These are phyloP conservation scores for Caradrina clavipalpis DNA, from an alignment of 2,888 invertebrate genomes.

Conservation along the genomic window DNA sequence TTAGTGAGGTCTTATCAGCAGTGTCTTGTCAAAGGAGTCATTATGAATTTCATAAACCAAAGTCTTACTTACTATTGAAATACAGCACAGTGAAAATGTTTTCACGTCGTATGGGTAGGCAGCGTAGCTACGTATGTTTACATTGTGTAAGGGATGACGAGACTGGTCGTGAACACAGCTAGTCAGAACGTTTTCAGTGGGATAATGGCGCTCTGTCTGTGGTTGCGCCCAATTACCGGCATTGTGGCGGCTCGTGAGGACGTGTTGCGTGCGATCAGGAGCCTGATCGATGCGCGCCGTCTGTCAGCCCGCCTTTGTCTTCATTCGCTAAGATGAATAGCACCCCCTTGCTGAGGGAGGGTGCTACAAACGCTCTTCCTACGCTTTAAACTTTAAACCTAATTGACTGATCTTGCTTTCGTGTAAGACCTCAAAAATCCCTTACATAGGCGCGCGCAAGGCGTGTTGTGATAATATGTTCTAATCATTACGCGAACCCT, in stretches of 20 bases:
- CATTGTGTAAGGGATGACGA: constrained; percentile 11
- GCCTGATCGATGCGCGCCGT: constrained; percentile 42
- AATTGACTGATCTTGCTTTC: not conserved
- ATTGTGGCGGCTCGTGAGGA: constrained; percentile 49
- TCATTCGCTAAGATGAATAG: constrained; percentile 4
- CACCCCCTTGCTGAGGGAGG: not conserved
- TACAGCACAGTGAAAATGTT: not conserved
- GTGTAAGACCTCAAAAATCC: not conserved
- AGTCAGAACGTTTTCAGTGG: constrained; percentile 33
- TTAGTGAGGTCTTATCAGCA: not conserved
- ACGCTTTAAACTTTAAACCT: not conserved
- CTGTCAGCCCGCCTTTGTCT: constrained; percentile 23
- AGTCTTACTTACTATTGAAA: not conserved
- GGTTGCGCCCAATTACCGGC: constrained; percentile 56
- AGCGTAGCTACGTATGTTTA: constrained; percentile 3
- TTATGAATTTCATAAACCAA: too few species aligned
- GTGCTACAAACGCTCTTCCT: not conserved
- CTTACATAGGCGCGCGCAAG: not conserved
- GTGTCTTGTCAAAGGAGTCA: too few species aligned
- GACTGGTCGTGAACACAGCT: constrained; percentile 12
- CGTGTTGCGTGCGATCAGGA: constrained; percentile 47
- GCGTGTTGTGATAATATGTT: not conserved
- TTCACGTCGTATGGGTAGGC: constrained; percentile 1
- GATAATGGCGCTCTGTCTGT: constrained; percentile 39
- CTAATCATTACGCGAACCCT: not conserved